Evolutionary conservation across 2,888 invertebrate species (phyloP), one percentile per base, ranked within the genome.

Genomic region (Molorchus minor): DNA sequence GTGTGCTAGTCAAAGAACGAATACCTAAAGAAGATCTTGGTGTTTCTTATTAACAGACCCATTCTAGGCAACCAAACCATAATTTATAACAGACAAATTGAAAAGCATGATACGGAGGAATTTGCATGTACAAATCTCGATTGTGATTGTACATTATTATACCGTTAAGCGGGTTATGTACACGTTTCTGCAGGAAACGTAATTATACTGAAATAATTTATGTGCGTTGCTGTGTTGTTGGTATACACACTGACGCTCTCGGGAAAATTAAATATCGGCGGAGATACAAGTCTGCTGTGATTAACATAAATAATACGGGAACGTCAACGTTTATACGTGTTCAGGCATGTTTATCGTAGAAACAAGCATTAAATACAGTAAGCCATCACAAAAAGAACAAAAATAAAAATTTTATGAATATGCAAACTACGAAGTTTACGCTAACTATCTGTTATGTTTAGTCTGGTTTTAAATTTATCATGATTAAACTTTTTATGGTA

Each of bases 51-150:
- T n/a, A n/a, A n/a, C n/a, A n/a, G n/a, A n/a, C n/a, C n/a, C n/a
- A n/a, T n/a, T n/a, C n/a, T n/a, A n/a, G n/a, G n/a, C n/a, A n/a
- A n/a, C 56, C 54, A 54, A 51, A 56, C 54, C 30, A 35, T 57
- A 56, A 62, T 59, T 59, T 59, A 56, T 59, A 54, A 56, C 44
- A 49, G 53, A 43, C 62, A 54, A 62, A 59, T 62, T 62, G 62
- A 62, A 62, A 58, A 62, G 59, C n/a, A 61, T 56, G 61, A 56
- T 57, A 59, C 33, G 54, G 43, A 54, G 56, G 62, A 59, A 62
- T 62, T 62, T 59, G 59, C 59, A 57, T 62, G 47, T 54, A 55
- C 53, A 53, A 56, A 57, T 62, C 62, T 62, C 57, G 62, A 62
- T 62, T 56, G 62, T 59, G 60, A 56, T 41, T 41, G 41, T 52